Evolutionary conservation across 1,140 invertebrate species (phyloP), one percentile per base, ranked within the genome.

Genomic region (Araneus ventricosus): DNA sequence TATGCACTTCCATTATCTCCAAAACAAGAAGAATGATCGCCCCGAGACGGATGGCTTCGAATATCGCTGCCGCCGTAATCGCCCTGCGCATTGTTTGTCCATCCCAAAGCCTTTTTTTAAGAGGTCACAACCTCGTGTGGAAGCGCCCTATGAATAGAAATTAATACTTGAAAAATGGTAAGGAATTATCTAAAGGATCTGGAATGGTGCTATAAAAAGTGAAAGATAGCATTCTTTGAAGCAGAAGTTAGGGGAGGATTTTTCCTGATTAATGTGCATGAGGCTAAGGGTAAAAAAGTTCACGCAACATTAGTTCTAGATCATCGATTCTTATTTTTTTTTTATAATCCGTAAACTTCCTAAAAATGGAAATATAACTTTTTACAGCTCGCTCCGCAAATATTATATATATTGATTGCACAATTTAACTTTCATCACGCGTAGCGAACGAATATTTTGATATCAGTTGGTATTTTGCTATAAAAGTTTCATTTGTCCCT

Each of bases 1-100:
- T 75, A 75, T 75, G 70, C 70, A 37, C 70, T 75, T 20, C 70
- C 70, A 75, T 75, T 75, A 75, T 75, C 70, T 34, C 70, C 14
- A 75, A 75, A 75, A 75, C 14, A 75, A 75, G 70, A 75, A 75
- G 70, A 34, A 75, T 34, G 70, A 75, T 37, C 70, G 30, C 14
- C 20, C 4, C 30, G 70, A 75, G 70, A 75, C 70, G 70, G 70
- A 75, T 75, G 70, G 30, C 70, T 37, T 63, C 59, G 59, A 63
- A 63, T 63, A 63, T n/a, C 59, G 4, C 20, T 20, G 24, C 4
- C 4, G 34, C 30, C 30, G 20, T 75, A 75, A 75, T 75, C 70
- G 70, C 17, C 30, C 70, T 4, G 7, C 20, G 27, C 70, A 20
- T 75, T 75, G 70, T 75, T 63, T 34, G 30, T 34, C 17, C 70